These are phyloP conservation scores for Meteorus sp. DNA, from an alignment of 1,140 invertebrate species.

Conservation along the genomic window DNA sequence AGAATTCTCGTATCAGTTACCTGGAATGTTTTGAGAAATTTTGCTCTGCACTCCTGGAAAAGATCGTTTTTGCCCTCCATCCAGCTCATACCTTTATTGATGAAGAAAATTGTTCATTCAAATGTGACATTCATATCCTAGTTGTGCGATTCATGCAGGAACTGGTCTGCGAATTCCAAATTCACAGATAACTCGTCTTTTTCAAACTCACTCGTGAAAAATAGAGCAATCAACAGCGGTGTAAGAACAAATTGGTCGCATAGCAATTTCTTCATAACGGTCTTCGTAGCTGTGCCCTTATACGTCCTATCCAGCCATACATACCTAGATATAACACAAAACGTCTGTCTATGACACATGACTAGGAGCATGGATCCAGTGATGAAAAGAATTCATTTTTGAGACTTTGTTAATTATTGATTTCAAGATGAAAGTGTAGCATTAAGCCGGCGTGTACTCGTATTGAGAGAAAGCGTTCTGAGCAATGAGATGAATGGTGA, in stretches of 20 bases:
- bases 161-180: no score
- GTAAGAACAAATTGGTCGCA: slow-evolving; percentile 80
- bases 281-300: slow-evolving; percentile 65
- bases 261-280: slow-evolving; percentile 70
- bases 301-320: slow-evolving; percentile 73
- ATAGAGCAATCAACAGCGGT: slow-evolving; percentile 68
- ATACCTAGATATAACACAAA: slow-evolving; percentile 64
- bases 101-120: neutral
- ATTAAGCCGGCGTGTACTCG: no score
- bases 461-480: no score
- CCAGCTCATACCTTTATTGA: slow-evolving; percentile 69
- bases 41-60: slow-evolving; percentile 70
- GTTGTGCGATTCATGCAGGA: no score
- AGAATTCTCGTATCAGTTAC: slow-evolving; percentile 45
- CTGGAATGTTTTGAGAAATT: slow-evolving; percentile 72
- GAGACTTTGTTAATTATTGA: no score
- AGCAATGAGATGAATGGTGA: no score
- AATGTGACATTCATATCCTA: neutral
- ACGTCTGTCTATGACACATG: neutral
- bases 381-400: neutral
- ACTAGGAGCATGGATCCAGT: neutral
- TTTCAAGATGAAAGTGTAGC: no score
- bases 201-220: slow-evolving; percentile 69
- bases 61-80: slow-evolving; percentile 70
- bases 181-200: slow-evolving; percentile 9